These are phyloP conservation scores for Odontomachus brunneus DNA, from an alignment of 1,140 invertebrate genomes.

Conservation along the genomic window DNA sequence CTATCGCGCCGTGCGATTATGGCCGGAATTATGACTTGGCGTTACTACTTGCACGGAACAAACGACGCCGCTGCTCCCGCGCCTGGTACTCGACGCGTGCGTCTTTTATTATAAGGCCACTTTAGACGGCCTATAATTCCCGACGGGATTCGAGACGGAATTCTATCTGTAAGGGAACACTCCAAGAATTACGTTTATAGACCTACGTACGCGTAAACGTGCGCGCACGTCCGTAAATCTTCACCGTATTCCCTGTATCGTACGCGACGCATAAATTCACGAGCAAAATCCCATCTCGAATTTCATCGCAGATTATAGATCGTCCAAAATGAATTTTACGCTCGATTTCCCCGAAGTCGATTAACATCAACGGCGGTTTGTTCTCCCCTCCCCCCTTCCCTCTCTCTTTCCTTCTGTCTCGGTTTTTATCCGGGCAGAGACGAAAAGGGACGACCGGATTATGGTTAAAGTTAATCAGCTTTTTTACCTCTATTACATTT, in stretches of 20 bases:
- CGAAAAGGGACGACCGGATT: not conserved
- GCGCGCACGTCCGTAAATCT: no score
- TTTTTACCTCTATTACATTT: not conserved
- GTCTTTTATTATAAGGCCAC: slow-evolving; percentile 5
- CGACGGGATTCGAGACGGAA: not conserved
- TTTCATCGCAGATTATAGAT: no score
- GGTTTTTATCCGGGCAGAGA: not conserved
- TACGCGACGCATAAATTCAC: no score
- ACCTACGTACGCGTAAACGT: no score
- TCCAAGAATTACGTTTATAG: no score
- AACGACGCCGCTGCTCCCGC: not conserved
- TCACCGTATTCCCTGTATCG: no score
- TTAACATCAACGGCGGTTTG: not conserved
- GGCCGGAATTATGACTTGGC: slow-evolving; percentile 45
- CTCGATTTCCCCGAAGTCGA: not conserved
- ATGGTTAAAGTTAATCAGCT: not conserved
- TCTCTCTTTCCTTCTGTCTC: not conserved
- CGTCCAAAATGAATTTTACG: not conserved
- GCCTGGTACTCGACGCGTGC: not conserved
- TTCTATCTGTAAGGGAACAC: not conserved
- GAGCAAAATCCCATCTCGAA: no score
- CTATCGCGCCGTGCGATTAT: not conserved
- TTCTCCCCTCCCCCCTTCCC: not conserved
- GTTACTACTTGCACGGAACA: slow-evolving; percentile 47
- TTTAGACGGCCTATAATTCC: no score